Conservation (phyloP, 2,113 vertebrate species). For the Grammomys surdaster region DNA sequence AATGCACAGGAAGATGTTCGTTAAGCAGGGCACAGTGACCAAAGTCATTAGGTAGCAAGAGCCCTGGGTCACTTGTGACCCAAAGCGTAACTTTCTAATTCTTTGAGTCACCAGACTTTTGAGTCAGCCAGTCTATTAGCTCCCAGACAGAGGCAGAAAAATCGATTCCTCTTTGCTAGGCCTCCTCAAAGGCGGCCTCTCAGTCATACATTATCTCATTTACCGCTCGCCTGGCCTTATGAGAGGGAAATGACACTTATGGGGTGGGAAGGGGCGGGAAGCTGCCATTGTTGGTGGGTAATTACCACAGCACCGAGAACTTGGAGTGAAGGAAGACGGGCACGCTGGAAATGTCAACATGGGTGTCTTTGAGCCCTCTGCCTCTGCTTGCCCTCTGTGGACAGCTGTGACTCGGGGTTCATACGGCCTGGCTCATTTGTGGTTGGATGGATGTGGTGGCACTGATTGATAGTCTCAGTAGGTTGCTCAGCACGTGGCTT, state of each 20-base stretch:
- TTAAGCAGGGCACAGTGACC: background rate
- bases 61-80: background rate
- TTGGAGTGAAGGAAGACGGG: background rate
- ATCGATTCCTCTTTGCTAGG: constrained; percentile 45
- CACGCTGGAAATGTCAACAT: background rate
- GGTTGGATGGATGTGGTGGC: fast-evolving
- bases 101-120: constrained; percentile 54
- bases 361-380: fast-evolving
- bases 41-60: background rate
- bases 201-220: background rate
- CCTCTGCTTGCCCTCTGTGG: background rate
- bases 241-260: background rate
- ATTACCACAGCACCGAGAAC: constrained; percentile 4
- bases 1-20: background rate
- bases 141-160: background rate
- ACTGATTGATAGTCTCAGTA: background rate
- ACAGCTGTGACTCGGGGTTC: background rate
- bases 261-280: background rate
- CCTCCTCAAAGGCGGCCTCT: background rate
- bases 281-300: background rate
- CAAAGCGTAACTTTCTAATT: background rate
- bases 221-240: background rate
- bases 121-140: constrained; percentile 50
- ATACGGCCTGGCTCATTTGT: background rate
- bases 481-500: background rate